phyloP scores from a whole-genome alignment of 2,797 vertebrate genomes.

The Tangara arthus region DNA sequence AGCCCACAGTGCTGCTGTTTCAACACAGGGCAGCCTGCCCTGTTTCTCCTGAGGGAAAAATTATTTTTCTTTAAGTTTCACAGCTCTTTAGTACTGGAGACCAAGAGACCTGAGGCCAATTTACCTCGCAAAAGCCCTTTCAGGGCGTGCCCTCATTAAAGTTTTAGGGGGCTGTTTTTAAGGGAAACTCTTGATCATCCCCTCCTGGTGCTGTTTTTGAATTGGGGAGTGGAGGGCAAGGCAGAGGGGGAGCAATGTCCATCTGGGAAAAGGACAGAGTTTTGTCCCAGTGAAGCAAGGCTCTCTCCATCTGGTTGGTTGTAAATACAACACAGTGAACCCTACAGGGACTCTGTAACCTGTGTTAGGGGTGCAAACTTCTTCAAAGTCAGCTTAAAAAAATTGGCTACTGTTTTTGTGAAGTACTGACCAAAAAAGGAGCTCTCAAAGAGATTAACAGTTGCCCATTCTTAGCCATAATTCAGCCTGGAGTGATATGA shows the following conservation, averaged over 20 bases:
- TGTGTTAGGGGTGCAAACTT: background rate
- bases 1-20: background rate
- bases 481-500: background rate
- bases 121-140: background rate
- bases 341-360: background rate
- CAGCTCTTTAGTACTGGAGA: background rate
- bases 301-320: background rate
- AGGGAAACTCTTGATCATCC: background rate
- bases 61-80: background rate
- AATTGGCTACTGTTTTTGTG: background rate
- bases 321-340: background rate
- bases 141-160: background rate
- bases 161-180: background rate
- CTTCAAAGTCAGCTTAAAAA: background rate
- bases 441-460: background rate
- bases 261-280: background rate
- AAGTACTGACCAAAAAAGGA: background rate
- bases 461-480: background rate
- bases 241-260: background rate
- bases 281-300: background rate
- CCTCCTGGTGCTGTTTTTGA: background rate
- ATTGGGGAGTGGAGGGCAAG: accelerated
- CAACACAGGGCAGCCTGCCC: background rate
- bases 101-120: background rate
- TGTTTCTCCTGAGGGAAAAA: background rate